Conservation (phyloP, 2,113 vertebrate species). For the Uropsilus gracilis region DNA sequence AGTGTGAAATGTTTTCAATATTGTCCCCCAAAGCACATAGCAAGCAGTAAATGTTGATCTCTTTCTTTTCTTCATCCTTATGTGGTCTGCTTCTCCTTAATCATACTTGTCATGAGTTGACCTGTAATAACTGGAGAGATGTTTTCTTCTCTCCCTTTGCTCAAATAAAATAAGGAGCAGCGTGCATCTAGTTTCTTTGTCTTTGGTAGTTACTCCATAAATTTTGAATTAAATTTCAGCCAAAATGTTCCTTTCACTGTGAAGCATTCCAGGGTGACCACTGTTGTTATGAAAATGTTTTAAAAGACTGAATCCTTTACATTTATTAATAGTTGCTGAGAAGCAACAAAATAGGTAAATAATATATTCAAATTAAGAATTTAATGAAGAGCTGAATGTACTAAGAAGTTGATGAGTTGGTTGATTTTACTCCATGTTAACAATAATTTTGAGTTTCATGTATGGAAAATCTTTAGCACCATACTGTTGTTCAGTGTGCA, state of each 20-base stretch:
- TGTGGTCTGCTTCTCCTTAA: not conserved
- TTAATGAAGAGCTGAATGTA: not conserved
- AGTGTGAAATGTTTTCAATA: not conserved
- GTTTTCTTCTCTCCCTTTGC: not conserved
- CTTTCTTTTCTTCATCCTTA: not conserved
- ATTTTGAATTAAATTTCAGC: not conserved
- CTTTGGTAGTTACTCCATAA: not conserved
- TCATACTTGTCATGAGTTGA: not conserved
- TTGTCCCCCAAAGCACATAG: not conserved
- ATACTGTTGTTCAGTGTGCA: not conserved
- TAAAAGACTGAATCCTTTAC: slow-evolving; percentile 11
- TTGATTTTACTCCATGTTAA: not conserved
- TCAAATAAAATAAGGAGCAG: slow-evolving; percentile 1
- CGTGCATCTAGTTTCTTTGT: not conserved
- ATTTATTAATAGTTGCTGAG: slow-evolving; percentile 36
- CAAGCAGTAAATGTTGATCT: not conserved
- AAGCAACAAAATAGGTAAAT: not conserved
- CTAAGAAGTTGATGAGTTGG: not conserved
- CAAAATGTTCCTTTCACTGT: slow-evolving; percentile 17
- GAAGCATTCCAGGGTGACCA: not conserved
- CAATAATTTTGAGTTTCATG: not conserved
- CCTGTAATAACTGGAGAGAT: not conserved
- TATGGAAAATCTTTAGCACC: not conserved
- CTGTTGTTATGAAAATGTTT: not conserved
- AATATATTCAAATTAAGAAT: not conserved